Percentiles rank a stretch among this genome's conserved stretches.
These are phyloP conservation scores for Melanostoma mellinum DNA, from an alignment of 2,888 invertebrate genomes.

Conservation along the genomic window DNA sequence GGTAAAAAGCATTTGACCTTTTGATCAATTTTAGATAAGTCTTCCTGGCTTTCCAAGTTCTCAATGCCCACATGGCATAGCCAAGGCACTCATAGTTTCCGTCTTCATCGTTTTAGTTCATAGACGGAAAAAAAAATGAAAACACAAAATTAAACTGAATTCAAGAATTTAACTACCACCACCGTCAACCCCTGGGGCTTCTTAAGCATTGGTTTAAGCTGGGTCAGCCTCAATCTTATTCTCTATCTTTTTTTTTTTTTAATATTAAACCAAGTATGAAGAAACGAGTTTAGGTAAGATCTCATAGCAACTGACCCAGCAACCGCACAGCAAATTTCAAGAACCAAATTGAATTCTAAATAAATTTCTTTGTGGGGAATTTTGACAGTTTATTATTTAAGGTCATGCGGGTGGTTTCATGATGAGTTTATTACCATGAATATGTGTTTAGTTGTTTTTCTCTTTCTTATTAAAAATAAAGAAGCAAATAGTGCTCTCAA, in stretches of 20 bases:
- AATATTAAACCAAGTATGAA: background rate
- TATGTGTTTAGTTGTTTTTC: slow-evolving; percentile 6
- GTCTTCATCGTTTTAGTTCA: slow-evolving; percentile 3
- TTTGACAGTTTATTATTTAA: slow-evolving; percentile 50
- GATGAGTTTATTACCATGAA: slow-evolving; percentile 33
- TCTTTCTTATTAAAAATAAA: slow-evolving; percentile 8
- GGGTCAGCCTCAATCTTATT: slow-evolving; percentile 12
- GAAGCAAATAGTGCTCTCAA: background rate
- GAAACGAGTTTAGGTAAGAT: slow-evolving; percentile 15
- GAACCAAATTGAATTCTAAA: slow-evolving; percentile 35
- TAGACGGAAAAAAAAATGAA: slow-evolving; percentile 1
- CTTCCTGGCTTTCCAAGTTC: slow-evolving; percentile 7
- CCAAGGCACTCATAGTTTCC: slow-evolving; percentile 4
- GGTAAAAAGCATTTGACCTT: slow-evolving; percentile 55
- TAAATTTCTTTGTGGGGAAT: slow-evolving; percentile 43
- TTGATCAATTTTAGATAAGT: slow-evolving; percentile 61
- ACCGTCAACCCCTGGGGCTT: slow-evolving; percentile 1
- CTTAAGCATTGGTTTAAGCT: slow-evolving; percentile 3
- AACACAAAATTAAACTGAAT: slow-evolving; percentile 15
- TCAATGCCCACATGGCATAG: slow-evolving; percentile 9
- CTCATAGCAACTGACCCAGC: background rate
- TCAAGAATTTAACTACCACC: slow-evolving; percentile 46
- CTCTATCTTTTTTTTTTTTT: too few species aligned
- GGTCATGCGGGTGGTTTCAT: slow-evolving; percentile 13
- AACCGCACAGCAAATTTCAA: background rate